These are phyloP conservation scores for Myotis daubentonii DNA, from an alignment of 2,797 vertebrate species.

Conservation along the genomic window DNA sequence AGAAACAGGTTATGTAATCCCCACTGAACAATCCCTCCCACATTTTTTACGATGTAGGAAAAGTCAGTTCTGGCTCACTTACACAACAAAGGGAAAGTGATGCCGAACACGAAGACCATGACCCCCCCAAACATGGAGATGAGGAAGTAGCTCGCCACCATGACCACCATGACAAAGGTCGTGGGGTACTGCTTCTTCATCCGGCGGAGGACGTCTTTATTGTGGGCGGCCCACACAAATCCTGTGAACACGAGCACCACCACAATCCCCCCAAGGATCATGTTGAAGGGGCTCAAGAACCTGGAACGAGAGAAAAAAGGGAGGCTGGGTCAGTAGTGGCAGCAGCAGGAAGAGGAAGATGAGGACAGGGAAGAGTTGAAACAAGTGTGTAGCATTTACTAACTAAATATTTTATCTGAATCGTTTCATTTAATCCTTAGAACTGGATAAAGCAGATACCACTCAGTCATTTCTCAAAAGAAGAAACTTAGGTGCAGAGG, in stretches of 20 bases:
- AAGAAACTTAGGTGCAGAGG: neutral
- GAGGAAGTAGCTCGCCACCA: conserved; percentile 95
- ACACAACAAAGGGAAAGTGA: conserved; percentile 96
- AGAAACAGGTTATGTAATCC: neutral
- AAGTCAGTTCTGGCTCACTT: conserved; percentile 82
- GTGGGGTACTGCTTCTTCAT: conserved; percentile 96
- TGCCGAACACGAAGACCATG: conserved; percentile 98
- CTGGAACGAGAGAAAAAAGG: conserved; percentile 81
- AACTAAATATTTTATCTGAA: neutral
- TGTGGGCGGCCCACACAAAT: conserved; percentile 96
- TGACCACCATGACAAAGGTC: conserved; percentile 90
- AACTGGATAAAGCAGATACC: neutral
- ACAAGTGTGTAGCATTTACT: neutral
- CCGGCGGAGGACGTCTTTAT: conserved; percentile 92
- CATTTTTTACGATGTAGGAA: neutral
- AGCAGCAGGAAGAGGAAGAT: neutral
- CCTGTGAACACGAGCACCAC: conserved; percentile 94
- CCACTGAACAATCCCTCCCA: neutral
- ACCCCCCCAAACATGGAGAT: conserved; percentile 95
- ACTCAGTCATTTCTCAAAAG: neutral
- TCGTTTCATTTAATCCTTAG: neutral
- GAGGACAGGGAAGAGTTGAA: neutral
- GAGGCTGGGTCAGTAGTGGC: neutral
- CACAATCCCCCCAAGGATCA: conserved; percentile 94
- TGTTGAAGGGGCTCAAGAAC: conserved; percentile 94